Percentiles rank a stretch among this genome's conserved stretches.
Conservation (phyloP, 2,888 invertebrate genomes). For the Drosophila mimica region DNA sequence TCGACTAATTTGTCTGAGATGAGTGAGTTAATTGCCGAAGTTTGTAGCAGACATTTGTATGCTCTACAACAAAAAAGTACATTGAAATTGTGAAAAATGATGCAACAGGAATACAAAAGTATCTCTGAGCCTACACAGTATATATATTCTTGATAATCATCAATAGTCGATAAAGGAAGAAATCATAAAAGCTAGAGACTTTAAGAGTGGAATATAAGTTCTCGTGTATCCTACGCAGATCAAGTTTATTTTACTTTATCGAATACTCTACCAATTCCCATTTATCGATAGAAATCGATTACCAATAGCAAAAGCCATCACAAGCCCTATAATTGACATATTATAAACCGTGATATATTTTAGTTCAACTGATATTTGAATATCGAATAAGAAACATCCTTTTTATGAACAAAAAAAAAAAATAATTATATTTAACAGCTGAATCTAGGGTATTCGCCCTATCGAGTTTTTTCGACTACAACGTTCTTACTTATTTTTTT, state of each 20-base stretch:
- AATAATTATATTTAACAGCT: neutral
- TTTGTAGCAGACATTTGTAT: constrained; percentile 15
- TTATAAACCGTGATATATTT: neutral
- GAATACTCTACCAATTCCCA: neutral
- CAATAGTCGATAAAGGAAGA: neutral
- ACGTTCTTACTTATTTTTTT: neutral
- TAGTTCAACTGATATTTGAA: neutral
- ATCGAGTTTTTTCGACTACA: neutral
- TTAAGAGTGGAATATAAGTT: neutral
- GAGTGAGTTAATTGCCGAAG: constrained; percentile 45
- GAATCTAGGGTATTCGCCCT: neutral
- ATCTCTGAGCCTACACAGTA: neutral
- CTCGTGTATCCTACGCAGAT: neutral
- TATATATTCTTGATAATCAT: neutral
- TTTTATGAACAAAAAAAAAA: neutral
- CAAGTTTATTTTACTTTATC: neutral
- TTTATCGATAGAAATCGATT: neutral
- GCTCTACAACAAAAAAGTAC: neutral
- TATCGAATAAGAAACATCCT: neutral
- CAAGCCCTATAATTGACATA: neutral
- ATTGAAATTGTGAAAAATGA: neutral
- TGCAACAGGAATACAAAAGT: neutral
- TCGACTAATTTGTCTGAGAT: constrained; percentile 52
- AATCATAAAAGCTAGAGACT: too few relatives aligned
- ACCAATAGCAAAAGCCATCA: neutral